Conservation (phyloP, 2,888 invertebrate genomes). For the Onchidella celtica region DNA sequence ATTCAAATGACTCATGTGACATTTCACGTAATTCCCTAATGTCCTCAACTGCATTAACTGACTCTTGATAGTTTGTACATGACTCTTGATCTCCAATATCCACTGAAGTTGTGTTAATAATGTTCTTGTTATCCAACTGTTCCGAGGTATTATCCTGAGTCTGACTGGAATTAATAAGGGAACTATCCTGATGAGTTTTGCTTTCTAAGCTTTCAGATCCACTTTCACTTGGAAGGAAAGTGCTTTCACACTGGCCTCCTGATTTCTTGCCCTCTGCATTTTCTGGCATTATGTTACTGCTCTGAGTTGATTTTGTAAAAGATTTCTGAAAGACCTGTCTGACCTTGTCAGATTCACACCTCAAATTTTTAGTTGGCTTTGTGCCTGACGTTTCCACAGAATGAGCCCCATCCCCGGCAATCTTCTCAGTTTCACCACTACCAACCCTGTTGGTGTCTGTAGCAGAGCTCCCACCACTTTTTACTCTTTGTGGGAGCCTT, state of each 20-base stretch:
- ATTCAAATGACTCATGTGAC: no score
- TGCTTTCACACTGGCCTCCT: not conserved
- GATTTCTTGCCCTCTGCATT: not conserved
- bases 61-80: not conserved
- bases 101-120: not conserved
- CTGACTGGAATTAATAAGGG: not conserved
- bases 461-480: not conserved
- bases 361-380: not conserved
- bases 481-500: slow-evolving; percentile 25
- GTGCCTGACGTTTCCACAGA: not conserved
- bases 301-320: not conserved
- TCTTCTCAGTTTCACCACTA: no score
- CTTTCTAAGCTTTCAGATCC: not conserved
- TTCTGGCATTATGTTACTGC: not conserved
- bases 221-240: not conserved
- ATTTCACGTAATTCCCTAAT: no score
- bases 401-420: no score
- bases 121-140: not conserved
- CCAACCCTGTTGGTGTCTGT: not conserved
- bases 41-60: not conserved
- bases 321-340: no score
- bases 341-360: no score
- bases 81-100: not conserved
- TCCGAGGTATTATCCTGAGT: not conserved
- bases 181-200: not conserved